Base-by-base conservation (phyloP, 2,113 vertebrate genomes). In the Phaethon lepturus region DNA sequence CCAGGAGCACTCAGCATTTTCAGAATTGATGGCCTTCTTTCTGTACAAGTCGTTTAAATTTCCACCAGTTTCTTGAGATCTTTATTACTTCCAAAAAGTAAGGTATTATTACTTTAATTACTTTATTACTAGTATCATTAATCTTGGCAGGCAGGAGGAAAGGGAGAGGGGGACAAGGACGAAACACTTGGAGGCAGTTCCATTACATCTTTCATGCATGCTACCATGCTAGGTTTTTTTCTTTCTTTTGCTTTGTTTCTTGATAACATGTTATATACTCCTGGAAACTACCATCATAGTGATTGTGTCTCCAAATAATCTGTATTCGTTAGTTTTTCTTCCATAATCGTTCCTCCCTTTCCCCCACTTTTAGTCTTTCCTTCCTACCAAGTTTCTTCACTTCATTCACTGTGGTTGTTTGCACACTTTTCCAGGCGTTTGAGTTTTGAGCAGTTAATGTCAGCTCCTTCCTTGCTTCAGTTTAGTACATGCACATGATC, bases 101-200 rank as follows among this genome's bases (percentile, higher is more conserved):
- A 68, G 10, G 11, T 53, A 25, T 35, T 74, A 23, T 8, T 44
- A 26, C 23, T 66, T 53, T 29, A 78, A 49, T 62, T 69, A 19
- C 28, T 92, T 78, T 25, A 28, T 78, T 49, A 35, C 17, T 33
- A 35, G 11, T 22, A 35, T 26, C 25, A 88, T n/a, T 85, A 68
- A 24, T 35, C 33, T 38, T 38, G 38, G 38, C 38, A 38, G 38
- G 38, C 38, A 13, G 31, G 10, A 7, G 8, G 15, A 11, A 6
- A 29, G 2, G 3, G 1, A 4, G 3, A 2, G 4, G 4, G 7
- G 3, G 13, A 1, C 11, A 2, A 2, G 17, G 33, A 69, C 1
- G 1, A 47, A 71, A 15, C 8, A 55, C 26, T 40, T 14, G 3
- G 2, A 59, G 22, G n/a, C 4, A 47, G 13, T 58, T 60, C 15